Conservation (phyloP, 2,113 vertebrate genomes). For the Callorhinus ursinus region DNA sequence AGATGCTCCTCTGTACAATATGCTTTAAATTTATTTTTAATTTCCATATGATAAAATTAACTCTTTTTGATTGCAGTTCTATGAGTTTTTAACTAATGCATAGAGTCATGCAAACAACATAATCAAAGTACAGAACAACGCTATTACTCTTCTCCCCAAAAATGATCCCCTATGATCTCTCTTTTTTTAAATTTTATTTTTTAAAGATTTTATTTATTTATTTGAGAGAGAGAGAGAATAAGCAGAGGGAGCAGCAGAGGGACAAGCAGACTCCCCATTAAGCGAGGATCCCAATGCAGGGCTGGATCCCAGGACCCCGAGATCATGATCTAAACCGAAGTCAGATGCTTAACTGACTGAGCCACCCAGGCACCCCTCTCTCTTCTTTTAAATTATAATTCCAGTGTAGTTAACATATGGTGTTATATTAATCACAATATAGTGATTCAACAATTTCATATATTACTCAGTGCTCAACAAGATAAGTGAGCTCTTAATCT, state of each 20-base stretch:
- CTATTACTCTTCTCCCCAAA: background rate
- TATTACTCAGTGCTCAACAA: background rate
- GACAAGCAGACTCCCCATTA: background rate
- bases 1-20: background rate
- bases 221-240: background rate
- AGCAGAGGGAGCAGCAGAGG: background rate
- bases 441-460: background rate
- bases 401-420: background rate
- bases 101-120: background rate
- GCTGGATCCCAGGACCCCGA: background rate
- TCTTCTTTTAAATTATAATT: background rate
- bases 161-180: background rate
- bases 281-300: background rate
- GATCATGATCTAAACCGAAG: background rate
- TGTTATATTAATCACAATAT: background rate
- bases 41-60: background rate
- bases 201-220: no score
- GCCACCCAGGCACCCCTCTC: background rate
- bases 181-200: background rate
- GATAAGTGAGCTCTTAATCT: background rate
- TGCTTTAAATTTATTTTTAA: background rate
- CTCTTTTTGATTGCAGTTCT: background rate
- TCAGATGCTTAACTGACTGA: background rate
- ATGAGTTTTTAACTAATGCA: slow-evolving; percentile 12
- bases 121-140: background rate